These are phyloP conservation scores for Venustaconcha ellipsiformis DNA, from an alignment of 1,140 invertebrate genomes.

Conservation along the genomic window DNA sequence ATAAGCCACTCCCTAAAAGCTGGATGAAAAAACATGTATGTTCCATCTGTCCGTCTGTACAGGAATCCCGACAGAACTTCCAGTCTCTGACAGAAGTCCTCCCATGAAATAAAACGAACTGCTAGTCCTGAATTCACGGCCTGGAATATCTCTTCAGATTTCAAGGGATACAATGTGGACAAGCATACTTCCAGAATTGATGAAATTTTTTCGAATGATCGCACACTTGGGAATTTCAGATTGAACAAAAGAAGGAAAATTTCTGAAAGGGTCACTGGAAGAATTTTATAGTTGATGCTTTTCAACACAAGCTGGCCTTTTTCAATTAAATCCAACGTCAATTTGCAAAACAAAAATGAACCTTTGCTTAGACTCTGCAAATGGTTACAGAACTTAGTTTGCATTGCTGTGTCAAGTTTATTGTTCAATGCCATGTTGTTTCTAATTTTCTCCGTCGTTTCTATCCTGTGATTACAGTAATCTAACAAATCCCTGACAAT, in stretches of 20 bases:
- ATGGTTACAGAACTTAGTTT: constrained; percentile 87
- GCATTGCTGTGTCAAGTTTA: constrained; percentile 73
- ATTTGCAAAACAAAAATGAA: constrained; percentile 91
- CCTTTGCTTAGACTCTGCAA: constrained; percentile 85
- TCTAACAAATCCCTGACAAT: constrained; percentile 82
- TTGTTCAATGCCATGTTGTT: constrained; percentile 82
- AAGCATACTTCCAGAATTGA: constrained; percentile 88
- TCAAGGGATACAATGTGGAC: constrained; percentile 87
- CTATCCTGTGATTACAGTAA: constrained; percentile 86
- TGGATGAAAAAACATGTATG: constrained; percentile 97
- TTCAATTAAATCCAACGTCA: constrained; percentile 94
- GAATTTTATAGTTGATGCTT: constrained; percentile 88
- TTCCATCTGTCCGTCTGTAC: constrained; percentile 89
- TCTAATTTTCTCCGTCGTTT: constrained; percentile 83
- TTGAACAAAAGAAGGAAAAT: constrained; percentile 96
- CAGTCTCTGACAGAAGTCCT: constrained; percentile 63
- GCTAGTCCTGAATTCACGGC: constrained; percentile 88
- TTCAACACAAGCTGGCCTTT: constrained; percentile 93
- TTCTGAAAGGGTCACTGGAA: constrained; percentile 92
- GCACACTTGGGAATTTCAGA: constrained; percentile 87
- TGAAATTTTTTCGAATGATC: constrained; percentile 85
- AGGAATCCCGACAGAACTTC: constrained; percentile 77
- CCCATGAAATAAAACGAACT: constrained; percentile 71
- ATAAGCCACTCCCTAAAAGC: constrained; percentile 97
- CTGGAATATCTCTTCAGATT: constrained; percentile 91